Evolutionary conservation across 2,888 invertebrate species (phyloP), one percentile per base, ranked within the genome.

Genomic region (Nephrotoma flavescens): DNA sequence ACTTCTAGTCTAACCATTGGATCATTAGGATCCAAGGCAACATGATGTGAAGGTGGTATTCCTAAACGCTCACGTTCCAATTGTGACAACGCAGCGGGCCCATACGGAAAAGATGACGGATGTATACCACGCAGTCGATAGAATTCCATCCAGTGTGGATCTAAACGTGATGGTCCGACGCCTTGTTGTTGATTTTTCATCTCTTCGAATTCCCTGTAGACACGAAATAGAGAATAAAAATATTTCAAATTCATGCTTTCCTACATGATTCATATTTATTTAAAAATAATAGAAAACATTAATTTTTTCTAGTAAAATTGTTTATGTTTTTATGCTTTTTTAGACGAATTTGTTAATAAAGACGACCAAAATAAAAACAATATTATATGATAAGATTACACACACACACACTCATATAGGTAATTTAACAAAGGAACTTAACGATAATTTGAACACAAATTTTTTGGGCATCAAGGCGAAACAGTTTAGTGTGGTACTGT

Each of bases 11-110:
- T 85, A 44, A 95, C 96, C 96, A 98, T 96, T 88, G 97, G 97
- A 92, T 98, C 97, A 88, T 96, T 96, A 88, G 97, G 96, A 89
- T 89, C 96, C 95, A 89, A 92, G 87, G 92, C 93, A 44, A 92
- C 92, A 89, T 91, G 92, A 91, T 93, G 89, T 85, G 93, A 94
- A 52, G 94, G 94, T 86, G 95, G 95, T 88, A 95, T 96, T 90
- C 97, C 97, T 41, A 97, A 93, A 89, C 98, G 94, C 91, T 98
- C 98, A 87, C 98, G 93, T 91, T 98, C 98, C 90, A 97, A 92
- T 90, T 96, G 97, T 89, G 96, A 96, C 87, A 96, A 93, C 52
- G 94, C 94, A 86, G 96, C 96, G n/a, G 96, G 95, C 47, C 94
- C 94, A 86, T 95, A 95, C 12, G 94, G 94, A 87, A 94, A 94